Evolutionary conservation across 2,113 vertebrate genomes (phyloP).

Genomic region (Dasyprocta punctata): DNA sequence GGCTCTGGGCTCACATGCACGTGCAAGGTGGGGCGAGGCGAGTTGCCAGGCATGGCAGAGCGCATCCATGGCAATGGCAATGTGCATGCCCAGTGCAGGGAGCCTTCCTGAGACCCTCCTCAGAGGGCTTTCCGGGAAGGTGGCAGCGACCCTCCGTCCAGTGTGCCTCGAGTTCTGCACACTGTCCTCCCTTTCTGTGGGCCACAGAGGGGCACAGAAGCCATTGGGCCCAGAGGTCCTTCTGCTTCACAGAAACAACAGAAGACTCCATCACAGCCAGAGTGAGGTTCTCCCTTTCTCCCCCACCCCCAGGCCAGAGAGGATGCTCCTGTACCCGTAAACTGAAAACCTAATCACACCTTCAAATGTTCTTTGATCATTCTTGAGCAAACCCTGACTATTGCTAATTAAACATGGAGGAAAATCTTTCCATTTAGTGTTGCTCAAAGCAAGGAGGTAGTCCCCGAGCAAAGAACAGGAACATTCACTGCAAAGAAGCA

Average conservation of each 20-base stretch:
- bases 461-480: too few species aligned
- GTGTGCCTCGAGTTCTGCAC: neutral
- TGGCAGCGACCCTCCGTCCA: too few species aligned
- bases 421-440: too few species aligned
- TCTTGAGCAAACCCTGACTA: too few species aligned
- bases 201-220: neutral
- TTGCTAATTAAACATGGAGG: too few species aligned
- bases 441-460: too few species aligned
- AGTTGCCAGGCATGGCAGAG: neutral
- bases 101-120: neutral
- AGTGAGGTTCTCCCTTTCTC: neutral
- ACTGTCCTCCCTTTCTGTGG: neutral
- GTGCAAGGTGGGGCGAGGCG: neutral
- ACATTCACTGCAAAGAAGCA: too few species aligned
- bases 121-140: neutral
- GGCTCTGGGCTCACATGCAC: neutral
- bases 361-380: too few species aligned
- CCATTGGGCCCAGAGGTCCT: neutral
- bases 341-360: too few species aligned
- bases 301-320: neutral
- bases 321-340: too few species aligned
- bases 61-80: neutral
- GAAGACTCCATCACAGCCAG: neutral
- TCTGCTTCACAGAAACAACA: neutral
- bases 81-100: neutral